Conservation (phyloP, 1,140 invertebrate species). For the Papilio machaon region DNA sequence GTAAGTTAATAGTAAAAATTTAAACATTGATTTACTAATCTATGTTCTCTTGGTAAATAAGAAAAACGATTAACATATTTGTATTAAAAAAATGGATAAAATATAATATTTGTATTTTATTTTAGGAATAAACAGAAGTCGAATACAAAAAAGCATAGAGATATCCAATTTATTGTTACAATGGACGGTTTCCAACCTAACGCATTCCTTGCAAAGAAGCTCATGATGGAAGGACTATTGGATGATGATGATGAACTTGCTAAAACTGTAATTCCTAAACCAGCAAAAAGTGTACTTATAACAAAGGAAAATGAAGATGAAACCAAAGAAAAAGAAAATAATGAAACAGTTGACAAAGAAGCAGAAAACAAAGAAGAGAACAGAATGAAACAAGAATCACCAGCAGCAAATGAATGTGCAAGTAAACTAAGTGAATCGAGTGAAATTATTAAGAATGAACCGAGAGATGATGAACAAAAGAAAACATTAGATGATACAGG, state of each 20-base stretch:
- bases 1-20: slow-evolving; percentile 53
- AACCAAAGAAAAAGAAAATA: slow-evolving; percentile 43
- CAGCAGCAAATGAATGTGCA: slow-evolving; percentile 1
- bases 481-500: slow-evolving; percentile 28
- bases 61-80: no score
- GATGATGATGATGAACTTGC: slow-evolving; percentile 62
- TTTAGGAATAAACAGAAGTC: slow-evolving; percentile 76
- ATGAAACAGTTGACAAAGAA: slow-evolving; percentile 55
- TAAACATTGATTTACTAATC: neutral
- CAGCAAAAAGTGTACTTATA: slow-evolving; percentile 39
- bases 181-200: slow-evolving; percentile 83
- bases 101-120: slow-evolving; percentile 42
- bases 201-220: slow-evolving; percentile 79
- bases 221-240: slow-evolving; percentile 70
- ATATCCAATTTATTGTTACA: slow-evolving; percentile 85
- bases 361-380: slow-evolving; percentile 46
- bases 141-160: slow-evolving; percentile 69
- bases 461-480: slow-evolving; percentile 7
- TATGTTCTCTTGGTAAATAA: no score
- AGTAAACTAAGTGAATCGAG: slow-evolving; percentile 27
- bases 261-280: slow-evolving; percentile 34
- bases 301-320: slow-evolving; percentile 53
- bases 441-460: slow-evolving; percentile 36
- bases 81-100: neutral
- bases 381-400: slow-evolving; percentile 39